Conservation (phyloP, 2,797 vertebrate species). For the Myotis findleyi region DNA sequence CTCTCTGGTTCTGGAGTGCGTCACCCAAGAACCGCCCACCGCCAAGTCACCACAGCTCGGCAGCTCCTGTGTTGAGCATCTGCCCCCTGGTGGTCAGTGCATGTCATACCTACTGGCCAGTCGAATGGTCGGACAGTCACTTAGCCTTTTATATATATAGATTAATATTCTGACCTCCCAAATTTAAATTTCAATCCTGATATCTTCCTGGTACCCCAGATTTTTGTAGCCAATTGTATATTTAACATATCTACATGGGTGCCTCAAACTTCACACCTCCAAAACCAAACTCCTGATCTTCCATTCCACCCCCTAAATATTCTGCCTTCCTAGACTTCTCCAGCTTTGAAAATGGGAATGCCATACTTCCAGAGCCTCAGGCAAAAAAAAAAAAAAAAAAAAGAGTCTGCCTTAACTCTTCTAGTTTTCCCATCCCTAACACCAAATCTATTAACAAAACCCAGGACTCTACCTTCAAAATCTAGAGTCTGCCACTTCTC, state of each 20-base stretch:
- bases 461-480: not conserved
- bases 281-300: not conserved
- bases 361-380: not conserved
- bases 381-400: not conserved
- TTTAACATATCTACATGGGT: not conserved
- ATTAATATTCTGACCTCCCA: not conserved
- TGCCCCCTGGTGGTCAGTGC: too few species aligned
- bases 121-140: too few species aligned
- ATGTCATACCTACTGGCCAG: too few species aligned
- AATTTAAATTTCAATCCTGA: not conserved
- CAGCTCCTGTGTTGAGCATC: too few species aligned
- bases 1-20: too few species aligned
- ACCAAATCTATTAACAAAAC: slow-evolving; percentile 10
- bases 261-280: slow-evolving; percentile 2
- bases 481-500: not conserved
- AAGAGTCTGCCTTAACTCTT: not conserved
- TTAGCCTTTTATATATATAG: too few species aligned
- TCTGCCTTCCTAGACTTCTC: not conserved
- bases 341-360: slow-evolving; percentile 33
- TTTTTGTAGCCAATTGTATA: not conserved
- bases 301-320: not conserved
- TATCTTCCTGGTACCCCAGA: not conserved
- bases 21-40: too few species aligned
- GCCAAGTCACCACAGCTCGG: too few species aligned
- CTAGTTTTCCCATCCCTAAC: not conserved